Percentiles rank a stretch among this genome's conserved stretches.
These are phyloP conservation scores for Colinus virginianus DNA, from an alignment of 2,113 vertebrate species.

Conservation along the genomic window DNA sequence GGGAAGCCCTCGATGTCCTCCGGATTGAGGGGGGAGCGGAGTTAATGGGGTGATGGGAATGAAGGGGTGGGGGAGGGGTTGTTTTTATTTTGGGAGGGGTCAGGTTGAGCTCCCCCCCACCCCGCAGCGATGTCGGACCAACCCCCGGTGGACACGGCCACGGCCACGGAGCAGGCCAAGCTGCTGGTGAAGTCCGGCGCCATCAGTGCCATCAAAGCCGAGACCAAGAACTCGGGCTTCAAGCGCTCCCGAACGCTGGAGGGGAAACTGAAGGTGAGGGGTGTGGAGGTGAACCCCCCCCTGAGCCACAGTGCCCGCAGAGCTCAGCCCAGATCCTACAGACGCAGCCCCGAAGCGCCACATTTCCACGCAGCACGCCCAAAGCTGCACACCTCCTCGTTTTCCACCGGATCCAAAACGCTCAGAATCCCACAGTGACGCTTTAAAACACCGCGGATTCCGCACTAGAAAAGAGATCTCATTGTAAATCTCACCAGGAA, in stretches of 20 bases:
- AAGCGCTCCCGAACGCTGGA: neutral
- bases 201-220: neutral
- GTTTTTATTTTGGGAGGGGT: neutral
- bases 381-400: no score
- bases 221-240: neutral
- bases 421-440: no score
- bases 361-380: no score
- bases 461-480: no score
- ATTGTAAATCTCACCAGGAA: no score
- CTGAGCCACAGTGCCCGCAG: no score
- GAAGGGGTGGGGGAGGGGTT: neutral
- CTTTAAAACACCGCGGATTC: no score
- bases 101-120: neutral
- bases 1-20: no score
- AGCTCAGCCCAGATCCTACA: no score
- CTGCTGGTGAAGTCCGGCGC: neutral
- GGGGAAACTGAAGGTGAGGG: neutral
- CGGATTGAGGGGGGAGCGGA: neutral
- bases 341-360: no score
- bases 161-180: neutral
- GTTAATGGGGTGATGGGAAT: neutral
- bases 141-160: neutral
- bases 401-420: no score
- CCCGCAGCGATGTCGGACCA: neutral
- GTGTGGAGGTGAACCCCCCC: no score